Conservation (phyloP, 2,888 invertebrate species). For the Leptinotarsa juncta region DNA sequence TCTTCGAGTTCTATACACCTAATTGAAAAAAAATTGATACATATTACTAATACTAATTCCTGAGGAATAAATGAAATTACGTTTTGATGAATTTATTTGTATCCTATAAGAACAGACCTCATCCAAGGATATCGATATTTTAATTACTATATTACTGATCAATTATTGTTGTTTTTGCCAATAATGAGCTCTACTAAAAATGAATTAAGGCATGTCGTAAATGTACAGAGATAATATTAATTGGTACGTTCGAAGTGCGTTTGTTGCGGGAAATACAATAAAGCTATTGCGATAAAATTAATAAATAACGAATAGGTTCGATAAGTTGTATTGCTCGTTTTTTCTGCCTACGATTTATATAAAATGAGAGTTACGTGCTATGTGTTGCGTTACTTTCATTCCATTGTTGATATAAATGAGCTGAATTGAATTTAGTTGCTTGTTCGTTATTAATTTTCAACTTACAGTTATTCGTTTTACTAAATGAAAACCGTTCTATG, state of each 20-base stretch:
- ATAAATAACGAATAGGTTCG: neutral
- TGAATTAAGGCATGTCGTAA: conserved; percentile 11
- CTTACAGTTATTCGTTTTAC: too few species aligned
- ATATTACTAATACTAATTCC: too few species aligned
- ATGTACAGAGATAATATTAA: conserved; percentile 25
- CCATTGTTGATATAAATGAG: too few species aligned
- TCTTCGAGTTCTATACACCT: too few species aligned
- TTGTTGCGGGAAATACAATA: conserved; percentile 12
- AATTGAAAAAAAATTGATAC: too few species aligned
- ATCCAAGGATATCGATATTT: conserved; percentile 8
- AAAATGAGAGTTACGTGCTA: too few species aligned
- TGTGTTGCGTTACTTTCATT: too few species aligned
- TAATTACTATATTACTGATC: conserved; percentile 7
- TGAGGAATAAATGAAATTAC: too few species aligned
- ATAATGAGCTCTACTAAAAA: conserved; percentile 8
- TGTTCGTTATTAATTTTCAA: too few species aligned
- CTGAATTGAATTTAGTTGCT: too few species aligned
- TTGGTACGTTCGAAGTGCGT: conserved; percentile 11
- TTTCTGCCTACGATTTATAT: neutral
- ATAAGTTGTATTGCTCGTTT: neutral
- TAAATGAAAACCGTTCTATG: too few species aligned
- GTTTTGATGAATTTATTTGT: neutral
- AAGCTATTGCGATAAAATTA: conserved; percentile 15
- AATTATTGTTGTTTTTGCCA: neutral
- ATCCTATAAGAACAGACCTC: neutral